Base-by-base conservation (phyloP, 30 jellyfish, hydroid and myxozoan genomes). In the Cassiopea xamachana region DNA sequence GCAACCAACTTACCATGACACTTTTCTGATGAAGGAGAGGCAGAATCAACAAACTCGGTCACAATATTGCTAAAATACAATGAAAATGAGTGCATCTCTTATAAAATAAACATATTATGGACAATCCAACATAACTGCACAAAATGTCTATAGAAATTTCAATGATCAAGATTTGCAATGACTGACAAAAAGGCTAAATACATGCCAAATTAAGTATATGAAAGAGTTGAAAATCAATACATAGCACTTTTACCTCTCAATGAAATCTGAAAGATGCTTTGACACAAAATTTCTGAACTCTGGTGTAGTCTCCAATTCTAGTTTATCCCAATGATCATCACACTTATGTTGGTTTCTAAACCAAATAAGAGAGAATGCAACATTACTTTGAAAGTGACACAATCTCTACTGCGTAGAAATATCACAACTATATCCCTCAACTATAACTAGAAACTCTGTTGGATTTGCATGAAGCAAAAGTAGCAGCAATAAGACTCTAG, bases 251-350 rank as follows among this genome's bases (percentile, higher is more conserved):
- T 86, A 86, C 94, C 94, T 60, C 27, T 77, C 94, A 60, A 87
- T 69, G 67, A 19, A 80, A 44, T 76, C 79, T 64, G 94, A 61
- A 13, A 87, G 78, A 46, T 77, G 74, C 46, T 87, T 77, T 76
- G 94, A 51, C 18, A 77, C 80, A 79, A 87, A 87, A 2, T 16
- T 10, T 45, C 60, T 87, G 84, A 87, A 64, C 78, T 77, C 94
- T 18, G 94, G 94, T 14, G 94, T 48, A 7, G 83, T 64, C 46
- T 87, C 89, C 8, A 87, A 48, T 10, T 58, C 78, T 47, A 75
- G 83, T 16, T 87, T 84, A 13, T 77, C 84, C 76, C 49, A 1
- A 77, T 46, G 81, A 2, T 16, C 89, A 48, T 68, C 80, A 50
- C 1, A 48, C 7, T 78, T 3, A 7, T 49, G 51, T 27, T 46